Base-by-base conservation (phyloP, 64 coral and sea anemone species). In the Dendrophyllia cribrosa region DNA sequence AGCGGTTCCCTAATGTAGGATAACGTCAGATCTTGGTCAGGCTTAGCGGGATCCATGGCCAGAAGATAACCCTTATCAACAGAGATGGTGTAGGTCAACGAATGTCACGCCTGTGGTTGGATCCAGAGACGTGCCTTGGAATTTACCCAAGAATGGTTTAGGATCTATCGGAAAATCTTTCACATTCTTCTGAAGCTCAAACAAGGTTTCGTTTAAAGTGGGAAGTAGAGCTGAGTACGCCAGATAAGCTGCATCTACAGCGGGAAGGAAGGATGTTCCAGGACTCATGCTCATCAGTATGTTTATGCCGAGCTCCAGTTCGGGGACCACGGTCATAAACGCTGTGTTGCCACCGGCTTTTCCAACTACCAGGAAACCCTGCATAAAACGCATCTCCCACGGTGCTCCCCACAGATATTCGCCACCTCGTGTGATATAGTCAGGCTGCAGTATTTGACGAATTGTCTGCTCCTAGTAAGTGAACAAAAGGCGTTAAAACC, bases 381-480 rank as follows among this genome's bases (percentile, higher is more conserved):
- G 56, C 5, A 71, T 60, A 58, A 81, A 90, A n/a, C 76, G 64
- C 88, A 90, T 90, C 77, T 90, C 88, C 76, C 76, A 90, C 50
- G 88, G 88, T 46, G 65, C 76, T 70, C 88, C 88, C 88, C 88
- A 90, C 4, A 90, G 21, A 55, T 78, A 79, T 0, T 78, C 74
- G 14, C 88, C 88, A 21, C 74, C 75, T 17, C 74, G 47, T 3
- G 88, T 56, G 44, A 90, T 90, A 43, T 90, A 78, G 24, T 78
- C 74, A 0, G 88, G 88, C 16, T 68, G 75, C 47, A 79, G 47
- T n/a, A 90, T 79, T 15, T 90, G 74, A 26, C 88, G 75, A 1
- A 90, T 72, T 66, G 88, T 70, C 61, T 88, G 86, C 55, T 88
- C 71, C 86, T 88, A 51, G 17, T 17, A 45, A 0, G 11, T 12